Evolutionary conservation across 2,113 vertebrate species (phyloP), one percentile per base, ranked within the genome.

Genomic region (Haemorhous mexicanus): DNA sequence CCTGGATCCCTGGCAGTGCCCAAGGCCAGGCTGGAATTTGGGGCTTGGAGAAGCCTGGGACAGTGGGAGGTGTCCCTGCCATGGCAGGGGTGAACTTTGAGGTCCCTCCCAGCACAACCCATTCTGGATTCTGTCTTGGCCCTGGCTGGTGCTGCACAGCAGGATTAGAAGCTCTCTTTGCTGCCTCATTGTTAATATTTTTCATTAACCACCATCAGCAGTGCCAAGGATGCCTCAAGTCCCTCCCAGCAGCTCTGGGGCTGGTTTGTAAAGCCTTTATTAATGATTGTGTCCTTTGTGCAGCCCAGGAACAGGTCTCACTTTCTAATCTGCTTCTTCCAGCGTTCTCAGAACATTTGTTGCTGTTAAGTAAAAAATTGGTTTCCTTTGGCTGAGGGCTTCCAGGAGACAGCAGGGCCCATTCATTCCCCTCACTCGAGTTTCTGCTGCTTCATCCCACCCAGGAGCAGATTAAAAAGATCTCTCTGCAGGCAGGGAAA

Each of bases 381-480:
- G n/a, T 64, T 89, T 75, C 61, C 66, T 89, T 52, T 93, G 77
- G 81, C 73, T 35, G 30, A 70, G 91, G 86, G 63, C 64, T 82
- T 75, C 35, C 61, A 47, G 83, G 86, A 81, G 55, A 21, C 8
- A 5, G 55, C 77, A 87, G 70, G 6, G 66, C 47, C 7, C 2
- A 10, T 26, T 77, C 49, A 27, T 78, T 80, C 30, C 15, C 59
- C 74, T 43, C 6, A 0, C 79, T 50, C 1, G 0, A 9, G 23
- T 39, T 85, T 73, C 59, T 90, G 77, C 74, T 68, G 66, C 69
- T 87, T 91, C 66, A 41, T 64, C 84, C 74, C 39, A 30, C 35
- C 32, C 81, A 52, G 66, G 70, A 59, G 81, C 74, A 90, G 55
- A 30, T 64, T 13, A 10, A 20, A 10, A 20, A 90, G 53, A 23